phyloP scores from a whole-genome alignment of 53 echinoderm and acorn worm genomes.

The Echinometra lucunter region DNA sequence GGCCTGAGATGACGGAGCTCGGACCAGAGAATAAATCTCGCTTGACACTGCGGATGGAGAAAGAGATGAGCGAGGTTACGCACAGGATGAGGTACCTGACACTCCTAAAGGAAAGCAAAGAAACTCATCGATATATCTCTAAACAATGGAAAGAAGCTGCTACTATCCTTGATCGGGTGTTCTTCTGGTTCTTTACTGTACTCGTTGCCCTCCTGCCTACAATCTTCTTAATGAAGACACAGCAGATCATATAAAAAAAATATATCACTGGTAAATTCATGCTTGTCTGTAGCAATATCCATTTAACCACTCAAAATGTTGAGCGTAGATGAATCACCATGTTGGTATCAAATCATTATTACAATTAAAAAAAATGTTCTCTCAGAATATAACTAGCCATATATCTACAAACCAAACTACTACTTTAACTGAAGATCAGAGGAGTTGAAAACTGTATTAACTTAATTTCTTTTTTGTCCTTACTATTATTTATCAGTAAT shows the following conservation, averaged over 20 bases:
- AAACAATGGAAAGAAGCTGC: constrained; percentile 85
- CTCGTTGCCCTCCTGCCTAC: constrained; percentile 76
- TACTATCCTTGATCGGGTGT: constrained; percentile 78
- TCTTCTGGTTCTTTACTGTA: constrained; percentile 77
- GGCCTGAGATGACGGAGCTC: constrained; percentile 68
- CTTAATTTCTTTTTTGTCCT: too few relatives aligned
- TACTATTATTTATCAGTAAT: too few relatives aligned
- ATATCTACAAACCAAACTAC: too few relatives aligned
- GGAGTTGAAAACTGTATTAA: too few relatives aligned
- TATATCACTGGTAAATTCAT: too few relatives aligned
- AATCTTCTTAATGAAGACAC: constrained; percentile 74
- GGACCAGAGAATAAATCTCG: constrained; percentile 56
- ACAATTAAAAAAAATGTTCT: too few relatives aligned
- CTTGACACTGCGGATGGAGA: constrained; percentile 72
- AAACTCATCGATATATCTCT: constrained; percentile 71
- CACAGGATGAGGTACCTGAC: constrained; percentile 75
- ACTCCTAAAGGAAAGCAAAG: constrained; percentile 72
- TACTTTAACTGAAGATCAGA: too few relatives aligned
- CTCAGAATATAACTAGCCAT: too few relatives aligned
- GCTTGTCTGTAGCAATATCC: too few relatives aligned
- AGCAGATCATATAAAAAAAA: constrained; percentile 47
- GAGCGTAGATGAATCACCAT: too few relatives aligned
- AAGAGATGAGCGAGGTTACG: constrained; percentile 69
- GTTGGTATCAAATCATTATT: too few relatives aligned
- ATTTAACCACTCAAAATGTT: too few relatives aligned